Conservation (phyloP, 2,797 vertebrate species). For the Phataginus tricuspis region DNA sequence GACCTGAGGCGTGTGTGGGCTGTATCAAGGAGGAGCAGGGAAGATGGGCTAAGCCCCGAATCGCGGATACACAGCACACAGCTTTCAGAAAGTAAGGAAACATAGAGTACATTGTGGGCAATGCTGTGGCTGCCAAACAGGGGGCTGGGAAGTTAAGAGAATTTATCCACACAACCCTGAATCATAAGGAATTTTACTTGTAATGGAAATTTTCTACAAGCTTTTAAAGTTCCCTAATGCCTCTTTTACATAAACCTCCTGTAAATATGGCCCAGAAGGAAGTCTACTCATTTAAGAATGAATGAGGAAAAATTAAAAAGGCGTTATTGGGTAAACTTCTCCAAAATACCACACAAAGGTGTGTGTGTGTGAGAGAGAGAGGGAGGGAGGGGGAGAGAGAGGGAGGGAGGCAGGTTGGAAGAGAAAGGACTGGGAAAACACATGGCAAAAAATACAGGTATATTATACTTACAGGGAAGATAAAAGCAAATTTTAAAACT, state of each 20-base stretch:
- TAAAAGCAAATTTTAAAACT: constrained; percentile 37
- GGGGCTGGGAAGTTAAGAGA: not conserved
- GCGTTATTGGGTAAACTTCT: not conserved
- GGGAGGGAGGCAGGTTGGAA: not conserved
- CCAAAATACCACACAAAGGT: not conserved
- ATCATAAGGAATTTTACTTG: constrained; percentile 30
- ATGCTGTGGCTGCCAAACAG: not conserved
- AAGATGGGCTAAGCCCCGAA: not conserved
- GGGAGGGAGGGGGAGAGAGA: too few relatives aligned
- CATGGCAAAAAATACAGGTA: constrained; percentile 25
- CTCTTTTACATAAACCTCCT: not conserved
- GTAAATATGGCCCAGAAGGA: not conserved
- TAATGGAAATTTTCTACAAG: not conserved
- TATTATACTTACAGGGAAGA: not conserved
- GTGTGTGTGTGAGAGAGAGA: too few relatives aligned
- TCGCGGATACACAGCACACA: not conserved
- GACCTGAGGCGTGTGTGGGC: not conserved
- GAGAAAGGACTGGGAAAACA: not conserved
- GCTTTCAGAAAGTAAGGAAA: not conserved
- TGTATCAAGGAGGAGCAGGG: not conserved
- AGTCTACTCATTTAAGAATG: not conserved
- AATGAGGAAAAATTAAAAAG: not conserved
- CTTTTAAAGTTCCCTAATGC: not conserved
- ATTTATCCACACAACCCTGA: not conserved
- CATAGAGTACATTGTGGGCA: not conserved